Evolutionary conservation across 2,888 invertebrate genomes (phyloP), one percentile per base, ranked within the genome.

Genomic region (Luperina testacea): DNA sequence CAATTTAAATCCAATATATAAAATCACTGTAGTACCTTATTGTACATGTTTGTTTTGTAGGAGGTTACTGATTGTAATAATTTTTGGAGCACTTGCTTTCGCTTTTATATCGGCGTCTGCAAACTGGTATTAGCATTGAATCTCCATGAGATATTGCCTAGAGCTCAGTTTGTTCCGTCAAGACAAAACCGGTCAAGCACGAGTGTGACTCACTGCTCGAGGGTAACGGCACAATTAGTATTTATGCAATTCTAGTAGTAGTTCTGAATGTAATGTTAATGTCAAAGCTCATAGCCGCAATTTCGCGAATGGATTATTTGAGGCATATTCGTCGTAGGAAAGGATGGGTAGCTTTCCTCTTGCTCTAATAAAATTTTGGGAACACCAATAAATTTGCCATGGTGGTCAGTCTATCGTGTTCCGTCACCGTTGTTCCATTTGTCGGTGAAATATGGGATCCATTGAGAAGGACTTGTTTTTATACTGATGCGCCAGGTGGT

Each of bases 11-110:
- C 1, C 32, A 74, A 72, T 82, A 76, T 67, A 77, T 77, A 65
- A 78, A 82, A 77, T 81, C 78, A 81, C 68, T 51, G 67, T 72
- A 83, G 91, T 95, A 96, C 95, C 96, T 96, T 96, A 90, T 95
- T 89, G 94, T 93, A 96, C 96, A 96, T 95, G 95, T 94, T 95
- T 93, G 91, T 92, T 89, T 92, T 91, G 93, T 90, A 89, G 86
- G 94, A 91, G 92, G 92, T 89, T 92, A 91, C 88, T 90, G 91
- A 92, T 92, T 92, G 92, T 94, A 94, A 95, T 96, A 94, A 90
- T 92, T 94, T 94, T 93, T 90, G 92, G 91, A 92, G 90, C 93
- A 92, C 88, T 90, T 90, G 91, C 93, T 92, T 92, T 93, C 92
- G 95, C 95, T 95, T 95, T 93, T 96, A 96, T 96, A 96, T 92